phyloP scores from a whole-genome alignment of 1,140 invertebrate species.

The Metopolophium dirhodum region DNA sequence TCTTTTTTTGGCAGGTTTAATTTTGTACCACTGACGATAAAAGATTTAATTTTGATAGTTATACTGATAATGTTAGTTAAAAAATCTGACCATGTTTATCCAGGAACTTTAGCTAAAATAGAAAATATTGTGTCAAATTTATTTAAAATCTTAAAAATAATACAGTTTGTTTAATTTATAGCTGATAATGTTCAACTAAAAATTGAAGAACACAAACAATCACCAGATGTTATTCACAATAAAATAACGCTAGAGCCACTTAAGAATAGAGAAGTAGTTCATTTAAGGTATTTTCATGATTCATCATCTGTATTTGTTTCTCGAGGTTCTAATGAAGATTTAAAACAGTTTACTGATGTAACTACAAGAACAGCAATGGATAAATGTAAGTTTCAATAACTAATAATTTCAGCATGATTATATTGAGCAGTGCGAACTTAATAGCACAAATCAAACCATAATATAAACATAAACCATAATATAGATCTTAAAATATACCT shows the following conservation, averaged over 20 bases:
- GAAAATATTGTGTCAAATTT: too few species aligned
- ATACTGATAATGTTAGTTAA: too few species aligned
- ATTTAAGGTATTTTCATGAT: constrained; percentile 16
- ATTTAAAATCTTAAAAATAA: neutral
- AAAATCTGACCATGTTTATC: too few species aligned
- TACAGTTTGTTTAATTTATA: neutral
- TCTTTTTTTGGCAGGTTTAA: too few species aligned
- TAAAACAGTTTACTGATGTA: neutral
- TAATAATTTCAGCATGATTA: neutral
- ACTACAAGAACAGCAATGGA: neutral
- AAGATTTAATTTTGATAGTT: too few species aligned
- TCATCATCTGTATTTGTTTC: constrained; percentile 25
- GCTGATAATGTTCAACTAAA: neutral
- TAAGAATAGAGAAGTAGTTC: constrained; percentile 26
- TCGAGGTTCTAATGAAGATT: neutral
- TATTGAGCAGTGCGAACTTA: too few species aligned
- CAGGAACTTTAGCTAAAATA: too few species aligned
- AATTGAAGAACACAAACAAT: neutral
- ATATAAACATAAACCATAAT: too few species aligned
- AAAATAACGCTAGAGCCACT: neutral
- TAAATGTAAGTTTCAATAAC: neutral
- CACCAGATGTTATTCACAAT: neutral
- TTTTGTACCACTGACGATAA: too few species aligned
- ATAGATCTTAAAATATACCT: too few species aligned
- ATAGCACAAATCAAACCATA: too few species aligned